Conservation (phyloP, 2,113 vertebrate species). For the Eulemur macaco region DNA sequence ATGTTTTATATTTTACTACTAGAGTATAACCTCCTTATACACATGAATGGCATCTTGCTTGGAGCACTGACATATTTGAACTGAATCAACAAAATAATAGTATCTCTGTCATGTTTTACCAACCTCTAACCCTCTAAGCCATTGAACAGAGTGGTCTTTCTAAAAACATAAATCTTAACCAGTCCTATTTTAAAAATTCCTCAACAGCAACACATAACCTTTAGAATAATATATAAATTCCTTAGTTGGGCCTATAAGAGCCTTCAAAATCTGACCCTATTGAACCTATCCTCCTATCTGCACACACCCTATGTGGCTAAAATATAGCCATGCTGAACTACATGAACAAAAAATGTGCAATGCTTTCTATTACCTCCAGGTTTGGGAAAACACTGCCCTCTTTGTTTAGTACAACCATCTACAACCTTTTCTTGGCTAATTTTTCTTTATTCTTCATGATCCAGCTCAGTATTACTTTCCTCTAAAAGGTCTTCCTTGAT, state of each 20-base stretch:
- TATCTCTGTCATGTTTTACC: neutral
- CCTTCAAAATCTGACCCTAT: neutral
- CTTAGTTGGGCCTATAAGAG: neutral
- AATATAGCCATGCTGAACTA: neutral
- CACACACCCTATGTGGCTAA: neutral
- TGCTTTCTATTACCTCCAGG: neutral
- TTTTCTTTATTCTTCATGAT: neutral
- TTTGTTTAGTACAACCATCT: neutral
- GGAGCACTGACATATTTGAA: neutral
- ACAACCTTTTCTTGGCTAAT: neutral
- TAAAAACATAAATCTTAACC: neutral
- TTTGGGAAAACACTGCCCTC: neutral
- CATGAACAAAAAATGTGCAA: neutral
- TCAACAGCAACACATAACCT: neutral
- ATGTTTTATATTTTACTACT: neutral
- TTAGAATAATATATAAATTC: constrained; percentile 28
- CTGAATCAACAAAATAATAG: neutral
- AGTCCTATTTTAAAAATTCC: constrained; percentile 8
- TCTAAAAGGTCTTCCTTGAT: neutral
- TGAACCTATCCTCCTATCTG: neutral
- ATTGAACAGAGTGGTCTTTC: neutral
- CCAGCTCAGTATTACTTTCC: neutral
- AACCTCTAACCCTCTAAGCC: neutral
- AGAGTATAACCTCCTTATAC: neutral
- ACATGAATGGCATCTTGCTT: neutral